Conservation (phyloP, 2,888 invertebrate species). For the Ichneumoninae sp. region DNA sequence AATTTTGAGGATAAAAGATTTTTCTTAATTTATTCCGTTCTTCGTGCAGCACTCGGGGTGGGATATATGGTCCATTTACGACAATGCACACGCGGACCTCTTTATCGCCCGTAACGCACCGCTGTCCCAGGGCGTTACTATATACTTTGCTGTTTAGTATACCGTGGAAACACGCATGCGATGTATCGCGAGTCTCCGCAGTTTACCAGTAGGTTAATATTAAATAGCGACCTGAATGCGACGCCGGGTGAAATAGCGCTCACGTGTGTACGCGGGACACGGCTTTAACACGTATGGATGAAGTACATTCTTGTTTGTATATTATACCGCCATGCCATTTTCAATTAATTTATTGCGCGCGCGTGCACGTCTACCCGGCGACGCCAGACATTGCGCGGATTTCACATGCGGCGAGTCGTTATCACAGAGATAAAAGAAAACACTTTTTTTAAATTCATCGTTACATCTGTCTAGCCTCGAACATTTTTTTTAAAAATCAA, state of each 20-base stretch:
- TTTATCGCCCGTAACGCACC: constrained; percentile 61
- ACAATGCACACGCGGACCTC: constrained; percentile 32
- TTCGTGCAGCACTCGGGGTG: constrained; percentile 16
- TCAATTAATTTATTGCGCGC: constrained; percentile 64
- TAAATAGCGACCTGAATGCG: constrained; percentile 64
- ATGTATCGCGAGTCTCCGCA: constrained; percentile 47
- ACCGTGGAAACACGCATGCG: constrained; percentile 54
- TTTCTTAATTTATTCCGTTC: constrained; percentile 35
- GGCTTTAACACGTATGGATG: constrained; percentile 9
- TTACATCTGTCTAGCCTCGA: not conserved
- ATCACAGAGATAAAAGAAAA: constrained; percentile 32
- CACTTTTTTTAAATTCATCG: not conserved
- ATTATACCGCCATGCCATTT: constrained; percentile 29
- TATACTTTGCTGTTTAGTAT: constrained; percentile 50
- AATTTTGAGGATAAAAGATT: not conserved
- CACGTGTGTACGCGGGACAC: constrained; percentile 9
- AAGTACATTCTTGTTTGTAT: not conserved
- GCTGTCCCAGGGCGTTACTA: constrained; percentile 39
- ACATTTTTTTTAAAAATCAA: no score
- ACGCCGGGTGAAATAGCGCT: constrained; percentile 20
- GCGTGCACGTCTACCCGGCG: constrained; percentile 50
- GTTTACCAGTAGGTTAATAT: constrained; percentile 55
- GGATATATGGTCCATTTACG: constrained; percentile 47
- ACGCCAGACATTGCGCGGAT: constrained; percentile 46
- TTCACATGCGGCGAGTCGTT: constrained; percentile 44